phyloP scores from a whole-genome alignment of 2,113 vertebrate species.

The Syngnathus typhle region DNA sequence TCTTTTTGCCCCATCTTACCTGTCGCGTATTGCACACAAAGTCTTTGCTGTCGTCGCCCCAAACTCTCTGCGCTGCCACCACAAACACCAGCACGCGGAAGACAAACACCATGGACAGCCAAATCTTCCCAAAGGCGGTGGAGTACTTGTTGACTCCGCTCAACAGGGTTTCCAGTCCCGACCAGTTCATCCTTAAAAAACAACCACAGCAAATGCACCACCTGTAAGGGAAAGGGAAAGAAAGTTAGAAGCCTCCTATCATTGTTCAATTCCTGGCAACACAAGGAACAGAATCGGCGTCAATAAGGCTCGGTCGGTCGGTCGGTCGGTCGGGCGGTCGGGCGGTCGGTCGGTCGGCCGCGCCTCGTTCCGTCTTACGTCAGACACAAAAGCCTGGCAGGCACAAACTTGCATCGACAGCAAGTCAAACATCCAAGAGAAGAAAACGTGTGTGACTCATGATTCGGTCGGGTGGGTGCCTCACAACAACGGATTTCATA shows the following conservation, averaged over 20 bases:
- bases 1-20: too few species aligned
- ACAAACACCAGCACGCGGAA: constrained; percentile 90
- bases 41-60: constrained; percentile 88
- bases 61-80: constrained; percentile 86
- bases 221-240: neutral
- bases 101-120: constrained; percentile 91
- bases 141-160: constrained; percentile 92
- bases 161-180: constrained; percentile 76
- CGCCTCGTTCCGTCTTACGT: neutral
- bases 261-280: neutral
- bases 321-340: too few species aligned
- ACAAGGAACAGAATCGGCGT: neutral
- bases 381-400: neutral
- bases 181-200: constrained; percentile 78
- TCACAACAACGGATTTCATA: neutral
- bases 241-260: neutral
- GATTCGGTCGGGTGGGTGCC: too few species aligned
- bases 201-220: neutral
- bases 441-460: neutral
- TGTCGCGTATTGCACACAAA: constrained; percentile 90
- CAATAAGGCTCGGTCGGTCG: neutral
- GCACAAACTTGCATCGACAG: constrained; percentile 8
- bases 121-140: constrained; percentile 86
- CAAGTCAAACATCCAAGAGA: neutral
- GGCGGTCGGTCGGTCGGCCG: too few species aligned